phyloP scores from a whole-genome alignment of 1,140 invertebrate species.

The Cotesia vestalis region DNA sequence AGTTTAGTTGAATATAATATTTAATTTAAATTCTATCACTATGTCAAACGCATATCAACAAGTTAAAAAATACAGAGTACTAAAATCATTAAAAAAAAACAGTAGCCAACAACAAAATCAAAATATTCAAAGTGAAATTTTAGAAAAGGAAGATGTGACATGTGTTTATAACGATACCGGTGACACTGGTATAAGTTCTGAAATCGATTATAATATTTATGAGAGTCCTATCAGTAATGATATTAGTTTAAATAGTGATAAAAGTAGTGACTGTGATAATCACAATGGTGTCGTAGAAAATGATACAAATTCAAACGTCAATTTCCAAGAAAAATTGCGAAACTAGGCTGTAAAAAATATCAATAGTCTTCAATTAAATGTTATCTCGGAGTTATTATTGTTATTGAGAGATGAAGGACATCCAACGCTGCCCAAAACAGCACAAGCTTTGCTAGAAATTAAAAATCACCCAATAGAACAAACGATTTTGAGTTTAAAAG shows the following conservation, averaged over 20 bases:
- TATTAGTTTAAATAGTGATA: background rate
- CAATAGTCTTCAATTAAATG: conserved; percentile 23
- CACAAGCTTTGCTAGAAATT: conserved; percentile 29
- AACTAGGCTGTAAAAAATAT: conserved; percentile 34
- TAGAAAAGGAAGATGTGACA: background rate
- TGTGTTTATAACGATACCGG: background rate
- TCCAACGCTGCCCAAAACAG: conserved; percentile 32
- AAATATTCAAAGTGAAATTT: background rate
- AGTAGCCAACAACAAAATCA: background rate
- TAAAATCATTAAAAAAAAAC: background rate
- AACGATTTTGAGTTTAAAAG: background rate
- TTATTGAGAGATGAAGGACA: conserved; percentile 32
- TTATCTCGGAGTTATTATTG: conserved; percentile 33
- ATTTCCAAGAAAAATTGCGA: conserved; percentile 32
- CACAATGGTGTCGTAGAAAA: conserved; percentile 1
- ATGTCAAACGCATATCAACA: conserved; percentile 3
- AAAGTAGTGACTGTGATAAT: conserved; percentile 5
- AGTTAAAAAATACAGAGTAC: background rate
- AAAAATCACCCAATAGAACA: conserved; percentile 16
- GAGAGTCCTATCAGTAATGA: background rate
- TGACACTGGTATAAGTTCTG: background rate
- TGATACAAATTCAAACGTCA: conserved; percentile 8
- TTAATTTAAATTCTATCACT: background rate
- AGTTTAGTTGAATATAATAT: background rate
- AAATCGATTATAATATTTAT: background rate